These are phyloP conservation scores for Caenorhabditis sp. DNA, from an alignment of 2,888 invertebrate species.

Conservation along the genomic window DNA sequence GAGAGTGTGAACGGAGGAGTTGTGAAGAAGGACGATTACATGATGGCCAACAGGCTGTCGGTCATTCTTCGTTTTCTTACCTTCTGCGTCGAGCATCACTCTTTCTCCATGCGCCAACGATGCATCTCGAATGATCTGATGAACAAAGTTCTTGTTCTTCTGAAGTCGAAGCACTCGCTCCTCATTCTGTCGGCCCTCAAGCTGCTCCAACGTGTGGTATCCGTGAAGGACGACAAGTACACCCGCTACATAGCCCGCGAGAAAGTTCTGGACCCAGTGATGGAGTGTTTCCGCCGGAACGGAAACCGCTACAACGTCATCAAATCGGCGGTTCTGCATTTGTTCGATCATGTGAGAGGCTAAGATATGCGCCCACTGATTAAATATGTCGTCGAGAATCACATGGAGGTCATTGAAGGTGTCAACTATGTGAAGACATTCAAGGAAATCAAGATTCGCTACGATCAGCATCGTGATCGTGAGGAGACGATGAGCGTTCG, in stretches of 20 bases:
- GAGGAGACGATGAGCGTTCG: constrained; percentile 66
- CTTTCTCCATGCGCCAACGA: constrained; percentile 91
- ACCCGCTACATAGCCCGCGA: constrained; percentile 96
- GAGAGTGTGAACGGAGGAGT: constrained; percentile 88
- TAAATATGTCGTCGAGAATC: constrained; percentile 96
- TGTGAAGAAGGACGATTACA: constrained; percentile 90
- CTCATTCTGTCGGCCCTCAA: constrained; percentile 95
- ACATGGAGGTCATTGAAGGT: constrained; percentile 94
- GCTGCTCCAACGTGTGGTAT: constrained; percentile 97
- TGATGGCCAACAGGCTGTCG: constrained; percentile 94
- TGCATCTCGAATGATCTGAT: constrained; percentile 97
- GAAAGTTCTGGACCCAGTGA: constrained; percentile 93
- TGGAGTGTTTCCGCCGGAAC: constrained; percentile 96
- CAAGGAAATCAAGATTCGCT: constrained; percentile 74
- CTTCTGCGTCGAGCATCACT: constrained; percentile 98
- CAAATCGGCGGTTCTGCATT: constrained; percentile 98
- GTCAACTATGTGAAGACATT: constrained; percentile 99
- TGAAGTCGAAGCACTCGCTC: constrained; percentile 86
- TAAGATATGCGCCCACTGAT: constrained; percentile 85
- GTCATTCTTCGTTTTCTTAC: constrained; percentile 95
- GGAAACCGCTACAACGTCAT: constrained; percentile 98
- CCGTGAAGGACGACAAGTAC: constrained; percentile 98
- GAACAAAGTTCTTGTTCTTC: constrained; percentile 91
- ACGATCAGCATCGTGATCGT: constrained; percentile 71
- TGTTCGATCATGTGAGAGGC: constrained; percentile 94